phyloP scores from a whole-genome alignment of 2,888 invertebrate species.

The Epinotia demarniana region DNA sequence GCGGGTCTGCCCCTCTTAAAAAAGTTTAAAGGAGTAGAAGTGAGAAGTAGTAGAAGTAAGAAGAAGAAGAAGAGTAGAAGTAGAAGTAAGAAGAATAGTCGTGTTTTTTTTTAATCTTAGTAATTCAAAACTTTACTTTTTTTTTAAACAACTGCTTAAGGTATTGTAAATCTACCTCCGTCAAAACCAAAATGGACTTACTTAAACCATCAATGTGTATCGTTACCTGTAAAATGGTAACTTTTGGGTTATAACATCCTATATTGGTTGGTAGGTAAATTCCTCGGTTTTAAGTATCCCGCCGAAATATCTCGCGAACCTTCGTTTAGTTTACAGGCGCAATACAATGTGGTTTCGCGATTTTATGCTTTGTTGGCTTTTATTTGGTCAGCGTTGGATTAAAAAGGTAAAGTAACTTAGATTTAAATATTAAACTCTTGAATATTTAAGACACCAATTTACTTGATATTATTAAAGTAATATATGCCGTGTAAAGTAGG shows the following conservation, averaged over 20 bases:
- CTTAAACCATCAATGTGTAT: no score
- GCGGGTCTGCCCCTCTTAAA: no score
- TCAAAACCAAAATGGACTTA: no score
- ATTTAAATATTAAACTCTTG: conserved; percentile 15
- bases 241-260: conserved; percentile 45
- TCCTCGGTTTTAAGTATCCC: conserved; percentile 55
- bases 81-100: no score
- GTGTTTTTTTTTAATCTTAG: no score
- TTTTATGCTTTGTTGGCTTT: conserved; percentile 53
- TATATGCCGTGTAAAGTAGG: neutral
- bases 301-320: conserved; percentile 58
- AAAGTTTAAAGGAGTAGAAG: no score
- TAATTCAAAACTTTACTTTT: no score
- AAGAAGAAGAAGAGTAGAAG: no score
- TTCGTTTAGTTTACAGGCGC: conserved; percentile 63
- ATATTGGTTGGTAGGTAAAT: conserved; percentile 6
- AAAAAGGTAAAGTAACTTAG: conserved; percentile 27
- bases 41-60: no score
- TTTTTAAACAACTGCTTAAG: no score
- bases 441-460: neutral
- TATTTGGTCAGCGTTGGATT: conserved; percentile 35
- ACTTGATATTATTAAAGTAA: neutral
- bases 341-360: conserved; percentile 58
- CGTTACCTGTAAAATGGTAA: no score
- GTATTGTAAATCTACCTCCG: no score